phyloP scores from a whole-genome alignment of 37 sponge, comb jelly and placozoan genomes.

The Eunapius fragilis region DNA sequence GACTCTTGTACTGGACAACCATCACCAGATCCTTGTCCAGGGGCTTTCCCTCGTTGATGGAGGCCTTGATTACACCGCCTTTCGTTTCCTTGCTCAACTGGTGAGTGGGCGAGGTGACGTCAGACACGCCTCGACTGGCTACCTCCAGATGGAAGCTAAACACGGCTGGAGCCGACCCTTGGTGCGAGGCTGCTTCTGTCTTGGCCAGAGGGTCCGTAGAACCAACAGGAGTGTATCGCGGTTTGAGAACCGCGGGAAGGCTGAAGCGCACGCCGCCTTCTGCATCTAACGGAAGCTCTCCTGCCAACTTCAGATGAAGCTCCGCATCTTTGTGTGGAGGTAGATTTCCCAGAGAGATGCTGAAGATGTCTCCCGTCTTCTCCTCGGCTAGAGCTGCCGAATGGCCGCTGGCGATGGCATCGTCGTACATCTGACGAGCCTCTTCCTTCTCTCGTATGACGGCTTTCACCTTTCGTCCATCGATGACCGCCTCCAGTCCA shows the following conservation, averaged over 20 bases:
- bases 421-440: constrained; percentile 66
- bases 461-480: constrained; percentile 63
- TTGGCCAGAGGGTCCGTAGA: constrained; percentile 17
- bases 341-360: constrained; percentile 77
- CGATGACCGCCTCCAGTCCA: constrained; percentile 64
- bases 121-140: not conserved
- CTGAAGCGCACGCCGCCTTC: constrained; percentile 32
- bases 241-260: constrained; percentile 55
- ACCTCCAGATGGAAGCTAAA: constrained; percentile 19
- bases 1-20: constrained; percentile 36
- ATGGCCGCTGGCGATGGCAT: constrained; percentile 72
- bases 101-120: constrained; percentile 53
- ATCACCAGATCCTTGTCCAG: constrained; percentile 65
- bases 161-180: constrained; percentile 13
- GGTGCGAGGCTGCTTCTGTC: not conserved
- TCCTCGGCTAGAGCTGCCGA: constrained; percentile 79
- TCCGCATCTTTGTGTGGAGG: constrained; percentile 65
- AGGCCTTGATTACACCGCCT: constrained; percentile 8
- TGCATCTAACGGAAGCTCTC: constrained; percentile 31
- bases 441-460: constrained; percentile 75
- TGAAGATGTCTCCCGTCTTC: constrained; percentile 77
- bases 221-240: constrained; percentile 40
- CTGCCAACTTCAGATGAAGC: constrained; percentile 59
- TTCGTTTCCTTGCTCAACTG: constrained; percentile 1
- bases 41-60: constrained; percentile 20